Conservation (phyloP, 2,797 vertebrate genomes). For the Vultur gryphus region DNA sequence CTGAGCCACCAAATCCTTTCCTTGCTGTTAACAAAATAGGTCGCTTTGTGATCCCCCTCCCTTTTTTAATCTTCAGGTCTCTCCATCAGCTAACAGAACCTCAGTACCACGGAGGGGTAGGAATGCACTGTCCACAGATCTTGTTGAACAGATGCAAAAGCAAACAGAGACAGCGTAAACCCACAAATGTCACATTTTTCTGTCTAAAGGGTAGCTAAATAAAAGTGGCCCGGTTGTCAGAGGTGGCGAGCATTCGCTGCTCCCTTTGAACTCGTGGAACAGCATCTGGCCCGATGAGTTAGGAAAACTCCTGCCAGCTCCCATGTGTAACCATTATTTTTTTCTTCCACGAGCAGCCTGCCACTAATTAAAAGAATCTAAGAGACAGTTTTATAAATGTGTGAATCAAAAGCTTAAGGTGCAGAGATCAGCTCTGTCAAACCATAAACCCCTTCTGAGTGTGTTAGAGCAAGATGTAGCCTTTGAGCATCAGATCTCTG, state of each 20-base stretch:
- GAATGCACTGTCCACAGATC: neutral
- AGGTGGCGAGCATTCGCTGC: neutral
- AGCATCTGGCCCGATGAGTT: neutral
- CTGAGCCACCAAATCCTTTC: neutral
- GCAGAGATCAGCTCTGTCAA: slow-evolving; percentile 35
- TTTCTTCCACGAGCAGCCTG: slow-evolving; percentile 6
- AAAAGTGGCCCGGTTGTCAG: neutral
- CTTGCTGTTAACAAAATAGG: slow-evolving; percentile 24
- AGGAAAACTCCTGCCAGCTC: slow-evolving; percentile 28
- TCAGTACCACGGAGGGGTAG: neutral
- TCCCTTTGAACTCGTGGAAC: slow-evolving; percentile 12
- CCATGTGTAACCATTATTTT: neutral
- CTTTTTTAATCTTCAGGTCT: neutral
- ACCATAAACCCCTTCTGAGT: slow-evolving; percentile 1
- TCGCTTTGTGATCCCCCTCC: neutral
- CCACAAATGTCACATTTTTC: slow-evolving; percentile 16
- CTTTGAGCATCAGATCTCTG: slow-evolving; percentile 21
- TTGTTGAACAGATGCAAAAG: neutral
- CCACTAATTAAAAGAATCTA: slow-evolving; percentile 60
- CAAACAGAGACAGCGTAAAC: neutral
- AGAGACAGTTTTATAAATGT: slow-evolving; percentile 37
- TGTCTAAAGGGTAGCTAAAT: neutral
- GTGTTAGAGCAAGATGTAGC: slow-evolving; percentile 26
- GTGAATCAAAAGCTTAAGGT: slow-evolving; percentile 41
- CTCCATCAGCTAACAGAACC: neutral